Base-by-base conservation (phyloP, 2,888 invertebrate species). In the Ennomos quercinarius region DNA sequence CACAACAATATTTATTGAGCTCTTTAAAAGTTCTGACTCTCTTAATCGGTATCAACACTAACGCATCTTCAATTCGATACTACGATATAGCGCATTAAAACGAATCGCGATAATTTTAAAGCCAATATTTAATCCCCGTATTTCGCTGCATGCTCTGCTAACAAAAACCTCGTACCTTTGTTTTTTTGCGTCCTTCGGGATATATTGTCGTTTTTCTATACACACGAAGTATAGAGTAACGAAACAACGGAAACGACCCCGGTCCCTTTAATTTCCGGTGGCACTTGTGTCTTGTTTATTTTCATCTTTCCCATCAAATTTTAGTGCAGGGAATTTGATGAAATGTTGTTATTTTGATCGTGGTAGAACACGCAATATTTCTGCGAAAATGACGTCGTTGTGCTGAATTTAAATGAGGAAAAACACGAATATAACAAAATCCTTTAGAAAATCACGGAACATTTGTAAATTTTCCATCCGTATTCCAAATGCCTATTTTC, bases 251-350 rank as follows among this genome's bases (percentile, higher is more conserved):
- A 79, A 77, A 77, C 73, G 68, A 72, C 72, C 65, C 73, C 73
- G 71, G 81, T 78, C 80, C 80, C 80, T 83, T 86, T 85, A 86
- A 86, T 86, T 85, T 86, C 86, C 86, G 84, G 77, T 72, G 76
- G 76, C 76, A 80, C 78, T 82, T 77, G 75, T 78, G 77, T 78
- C 78, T 76, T 78, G 78, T 81, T 84, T 84, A 79, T 80, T 80
- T 73, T 71, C 68, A 74, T 80, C 74, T 79, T 78, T 75, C 72
- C 58, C 77, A 80, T 80, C 76, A 77, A 60, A 80, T 77, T 75
- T 75, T 64, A 69, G 67, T 76, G 72, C 66, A 62, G 60, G 65
- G 61, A 61, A 55, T 68, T 67, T 72, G 64, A 69, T 72, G 66
- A 67, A 69, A 69, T 67, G 62, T 63, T 63, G 45, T 56, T 38